Conservation (phyloP, 2,888 invertebrate genomes). For the Coenonympha arcania region DNA sequence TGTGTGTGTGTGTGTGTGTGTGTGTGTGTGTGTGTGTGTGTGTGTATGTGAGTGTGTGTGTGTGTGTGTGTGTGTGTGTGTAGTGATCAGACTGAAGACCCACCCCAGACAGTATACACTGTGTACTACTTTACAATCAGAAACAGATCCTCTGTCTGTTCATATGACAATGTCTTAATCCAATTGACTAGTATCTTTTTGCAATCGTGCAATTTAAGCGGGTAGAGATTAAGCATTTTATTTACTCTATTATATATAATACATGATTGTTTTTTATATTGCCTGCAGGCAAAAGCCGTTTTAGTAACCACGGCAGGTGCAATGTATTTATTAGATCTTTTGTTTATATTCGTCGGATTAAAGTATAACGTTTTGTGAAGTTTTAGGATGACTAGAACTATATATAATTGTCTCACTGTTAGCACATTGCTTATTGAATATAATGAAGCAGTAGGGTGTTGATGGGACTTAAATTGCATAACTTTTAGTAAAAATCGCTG, state of each 20-base stretch:
- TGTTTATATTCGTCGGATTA: no score
- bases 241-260: no score
- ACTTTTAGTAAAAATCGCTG: not conserved
- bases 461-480: not conserved
- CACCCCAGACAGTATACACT: not conserved
- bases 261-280: no score
- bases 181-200: no score
- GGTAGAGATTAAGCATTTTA: no score
- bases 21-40: not conserved
- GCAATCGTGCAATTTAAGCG: no score
- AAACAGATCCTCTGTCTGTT: not conserved
- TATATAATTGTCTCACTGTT: not conserved
- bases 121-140: not conserved
- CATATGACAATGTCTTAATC: no score
- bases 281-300: no score
- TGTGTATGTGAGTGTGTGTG: not conserved
- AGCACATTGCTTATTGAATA: not conserved
- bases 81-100: not conserved
- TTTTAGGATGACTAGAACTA: not conserved
- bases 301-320: no score
- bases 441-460: not conserved
- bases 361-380: not conserved
- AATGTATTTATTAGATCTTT: not conserved
- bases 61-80: no score
- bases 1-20: not conserved